Evolutionary conservation across 2,797 vertebrate species (phyloP).

Genomic region (Pseudochaenichthys georgianus): DNA sequence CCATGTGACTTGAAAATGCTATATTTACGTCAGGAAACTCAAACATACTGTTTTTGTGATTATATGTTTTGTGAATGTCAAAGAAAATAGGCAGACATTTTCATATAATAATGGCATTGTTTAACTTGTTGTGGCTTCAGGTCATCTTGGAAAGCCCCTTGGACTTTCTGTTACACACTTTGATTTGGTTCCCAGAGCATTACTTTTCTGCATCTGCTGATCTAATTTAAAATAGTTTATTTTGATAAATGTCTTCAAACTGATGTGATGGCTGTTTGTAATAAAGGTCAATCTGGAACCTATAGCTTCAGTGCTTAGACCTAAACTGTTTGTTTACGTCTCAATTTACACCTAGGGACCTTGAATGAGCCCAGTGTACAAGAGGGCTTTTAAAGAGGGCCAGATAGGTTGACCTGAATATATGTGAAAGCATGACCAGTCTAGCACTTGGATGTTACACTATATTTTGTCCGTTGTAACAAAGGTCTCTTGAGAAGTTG

Average conservation of each 20-base stretch:
- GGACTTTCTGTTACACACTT: conserved; percentile 1
- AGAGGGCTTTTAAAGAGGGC: conserved; percentile 32
- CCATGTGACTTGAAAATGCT: too few relatives aligned
- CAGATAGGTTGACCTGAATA: conserved; percentile 56
- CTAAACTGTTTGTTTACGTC: conserved; percentile 71
- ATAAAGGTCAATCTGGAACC: conserved; percentile 44
- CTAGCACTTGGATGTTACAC: conserved; percentile 30
- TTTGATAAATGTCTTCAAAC: conserved; percentile 26
- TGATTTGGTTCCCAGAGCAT: background rate
- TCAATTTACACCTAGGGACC: conserved; percentile 64
- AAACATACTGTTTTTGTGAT: too few relatives aligned
- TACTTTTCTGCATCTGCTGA: conserved; percentile 4
- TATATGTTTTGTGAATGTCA: background rate
- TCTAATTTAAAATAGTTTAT: conserved; percentile 15
- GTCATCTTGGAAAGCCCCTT: conserved; percentile 1
- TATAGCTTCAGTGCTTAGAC: conserved; percentile 30
- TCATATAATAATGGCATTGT: background rate
- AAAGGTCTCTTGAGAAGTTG: conserved; percentile 8
- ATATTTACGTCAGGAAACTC: too few relatives aligned
- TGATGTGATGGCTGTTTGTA: conserved; percentile 34
- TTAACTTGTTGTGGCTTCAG: background rate
- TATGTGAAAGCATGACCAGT: conserved; percentile 40
- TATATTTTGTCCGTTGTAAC: conserved; percentile 47
- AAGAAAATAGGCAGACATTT: background rate
- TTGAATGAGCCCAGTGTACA: conserved; percentile 64